Percentiles rank a stretch among this genome's conserved stretches.
Evolutionary conservation across 2,113 vertebrate genomes (phyloP).

Genomic region (Vicugna pacos): DNA sequence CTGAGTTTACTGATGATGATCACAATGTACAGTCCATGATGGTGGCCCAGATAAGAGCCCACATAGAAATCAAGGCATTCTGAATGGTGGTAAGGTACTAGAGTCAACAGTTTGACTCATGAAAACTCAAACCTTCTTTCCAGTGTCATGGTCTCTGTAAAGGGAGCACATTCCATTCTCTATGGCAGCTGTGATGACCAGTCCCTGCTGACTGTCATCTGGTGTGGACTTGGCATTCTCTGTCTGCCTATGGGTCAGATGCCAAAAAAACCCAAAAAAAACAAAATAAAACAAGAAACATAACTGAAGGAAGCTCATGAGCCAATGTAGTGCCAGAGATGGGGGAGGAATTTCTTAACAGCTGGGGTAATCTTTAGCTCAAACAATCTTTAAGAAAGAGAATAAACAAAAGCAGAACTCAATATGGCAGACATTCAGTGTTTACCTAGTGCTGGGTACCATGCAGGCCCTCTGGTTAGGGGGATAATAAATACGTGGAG

Average conservation of each 20-base stretch:
- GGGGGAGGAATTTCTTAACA: background rate
- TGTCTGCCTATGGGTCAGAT: background rate
- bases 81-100: background rate
- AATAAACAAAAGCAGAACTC: conserved; percentile 36
- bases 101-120: background rate
- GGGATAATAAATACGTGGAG: background rate
- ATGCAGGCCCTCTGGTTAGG: background rate
- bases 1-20: background rate
- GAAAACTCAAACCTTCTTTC: background rate
- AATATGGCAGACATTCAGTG: background rate
- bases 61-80: background rate
- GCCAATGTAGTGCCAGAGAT: background rate
- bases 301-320: background rate
- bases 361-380: background rate
- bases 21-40: background rate
- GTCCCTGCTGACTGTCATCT: background rate
- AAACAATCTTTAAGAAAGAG: background rate
- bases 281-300: background rate
- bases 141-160: background rate
- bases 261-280: background rate
- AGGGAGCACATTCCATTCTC: background rate
- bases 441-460: background rate
- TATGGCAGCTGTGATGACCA: background rate
- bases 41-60: background rate
- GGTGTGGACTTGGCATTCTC: conserved; percentile 14